Conservation (phyloP, 2,113 vertebrate species). For the Tragelaphus strepsiceros region DNA sequence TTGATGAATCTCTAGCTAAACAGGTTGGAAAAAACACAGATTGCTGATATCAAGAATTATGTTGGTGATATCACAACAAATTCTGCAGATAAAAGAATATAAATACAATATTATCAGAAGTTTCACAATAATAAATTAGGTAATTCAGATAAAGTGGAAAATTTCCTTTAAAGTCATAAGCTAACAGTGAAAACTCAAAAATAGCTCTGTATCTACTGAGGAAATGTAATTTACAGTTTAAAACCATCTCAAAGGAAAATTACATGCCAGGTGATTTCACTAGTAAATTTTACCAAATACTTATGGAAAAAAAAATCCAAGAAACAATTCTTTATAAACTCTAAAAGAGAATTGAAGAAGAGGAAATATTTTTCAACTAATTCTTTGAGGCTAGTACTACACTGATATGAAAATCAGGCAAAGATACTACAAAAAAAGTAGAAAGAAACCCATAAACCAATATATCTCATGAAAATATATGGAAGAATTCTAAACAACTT, state of each 20-base stretch:
- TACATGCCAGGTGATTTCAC: not conserved
- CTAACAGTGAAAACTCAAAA: not conserved
- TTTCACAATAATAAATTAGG: not conserved
- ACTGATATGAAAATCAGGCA: not conserved
- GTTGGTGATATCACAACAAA: not conserved
- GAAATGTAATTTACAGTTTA: not conserved
- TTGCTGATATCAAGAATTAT: not conserved
- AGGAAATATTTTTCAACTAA: not conserved
- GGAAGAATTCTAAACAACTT: not conserved
- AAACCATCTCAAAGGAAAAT: not conserved
- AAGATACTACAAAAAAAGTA: not conserved
- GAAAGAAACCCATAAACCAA: not conserved
- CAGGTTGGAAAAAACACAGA: not conserved
- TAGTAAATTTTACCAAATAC: not conserved
- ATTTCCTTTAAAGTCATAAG: not conserved
- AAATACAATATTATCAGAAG: not conserved
- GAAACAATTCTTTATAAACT: not conserved
- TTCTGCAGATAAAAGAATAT: not conserved
- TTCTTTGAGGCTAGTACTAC: not conserved
- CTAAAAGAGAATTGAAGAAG: not conserved
- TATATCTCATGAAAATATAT: not conserved
- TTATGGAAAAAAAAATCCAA: not conserved
- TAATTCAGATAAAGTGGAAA: not conserved
- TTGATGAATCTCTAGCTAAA: not conserved
- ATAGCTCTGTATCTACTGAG: not conserved